phyloP scores from a whole-genome alignment of 92 coral and sea anemone species.

The Epizoanthus scotinus region DNA sequence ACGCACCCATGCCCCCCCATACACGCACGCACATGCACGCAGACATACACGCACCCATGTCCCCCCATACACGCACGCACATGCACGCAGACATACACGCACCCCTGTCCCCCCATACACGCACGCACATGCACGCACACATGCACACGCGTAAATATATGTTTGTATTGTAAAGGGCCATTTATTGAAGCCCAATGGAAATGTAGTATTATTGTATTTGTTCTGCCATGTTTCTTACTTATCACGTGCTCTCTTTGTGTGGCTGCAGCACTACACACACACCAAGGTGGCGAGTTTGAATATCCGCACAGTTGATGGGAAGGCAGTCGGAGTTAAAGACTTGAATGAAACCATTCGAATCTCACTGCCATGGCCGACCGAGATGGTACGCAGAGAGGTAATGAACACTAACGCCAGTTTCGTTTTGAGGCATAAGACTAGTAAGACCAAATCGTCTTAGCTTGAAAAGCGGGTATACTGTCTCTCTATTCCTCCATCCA shows the following conservation, averaged over 20 bases:
- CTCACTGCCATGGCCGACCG: conserved; percentile 53
- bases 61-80: too few relatives aligned
- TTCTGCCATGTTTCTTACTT: not conserved
- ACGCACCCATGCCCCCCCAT: too few relatives aligned
- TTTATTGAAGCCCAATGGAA: too few relatives aligned
- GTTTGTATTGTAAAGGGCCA: too few relatives aligned
- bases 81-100: too few relatives aligned
- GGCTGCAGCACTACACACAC: conserved; percentile 42
- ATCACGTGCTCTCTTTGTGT: not conserved
- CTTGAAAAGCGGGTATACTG: too few relatives aligned
- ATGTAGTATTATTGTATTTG: too few relatives aligned
- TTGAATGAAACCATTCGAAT: conserved; percentile 55
- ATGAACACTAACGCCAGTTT: not conserved
- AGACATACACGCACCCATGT: too few relatives aligned
- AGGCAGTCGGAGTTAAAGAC: conserved; percentile 48
- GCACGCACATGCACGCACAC: too few relatives aligned
- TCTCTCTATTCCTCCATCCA: not conserved
- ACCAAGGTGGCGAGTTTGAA: conserved; percentile 71
- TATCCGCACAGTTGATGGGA: conserved; percentile 52
- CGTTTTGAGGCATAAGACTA: not conserved
- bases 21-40: too few relatives aligned
- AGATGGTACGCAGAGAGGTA: conserved; percentile 35
- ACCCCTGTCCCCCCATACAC: too few relatives aligned
- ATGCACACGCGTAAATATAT: too few relatives aligned
- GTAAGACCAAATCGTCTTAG: not conserved